Conservation (phyloP, 2,888 invertebrate genomes). For the Lasioglossum zephyrum region DNA sequence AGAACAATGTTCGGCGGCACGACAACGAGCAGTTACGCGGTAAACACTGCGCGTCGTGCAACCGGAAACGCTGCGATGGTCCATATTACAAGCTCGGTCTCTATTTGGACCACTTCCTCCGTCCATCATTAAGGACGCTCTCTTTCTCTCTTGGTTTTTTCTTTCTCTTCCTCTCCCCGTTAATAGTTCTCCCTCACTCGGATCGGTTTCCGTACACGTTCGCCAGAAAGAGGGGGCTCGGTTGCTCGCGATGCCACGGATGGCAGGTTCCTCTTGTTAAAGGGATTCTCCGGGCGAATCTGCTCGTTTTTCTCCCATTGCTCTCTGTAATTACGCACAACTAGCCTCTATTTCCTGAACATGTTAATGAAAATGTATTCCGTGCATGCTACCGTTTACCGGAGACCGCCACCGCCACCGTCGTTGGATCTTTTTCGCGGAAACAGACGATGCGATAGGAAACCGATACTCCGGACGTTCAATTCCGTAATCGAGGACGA, state of each 20-base stretch:
- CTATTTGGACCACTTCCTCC: constrained; percentile 47
- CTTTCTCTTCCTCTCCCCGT: background rate
- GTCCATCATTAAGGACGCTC: constrained; percentile 39
- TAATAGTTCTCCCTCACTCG: background rate
- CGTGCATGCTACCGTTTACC: constrained; percentile 43
- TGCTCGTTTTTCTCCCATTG: constrained; percentile 66
- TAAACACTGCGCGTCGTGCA: constrained; percentile 18
- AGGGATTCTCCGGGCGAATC: constrained; percentile 62
- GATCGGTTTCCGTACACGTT: constrained; percentile 28
- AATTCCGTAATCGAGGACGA: constrained; percentile 33
- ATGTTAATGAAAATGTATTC: constrained; percentile 61
- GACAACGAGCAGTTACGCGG: constrained; percentile 16
- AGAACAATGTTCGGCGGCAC: constrained; percentile 5
- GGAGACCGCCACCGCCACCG: background rate
- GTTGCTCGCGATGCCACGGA: constrained; percentile 49
- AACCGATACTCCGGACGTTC: constrained; percentile 9
- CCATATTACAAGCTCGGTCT: constrained; percentile 32
- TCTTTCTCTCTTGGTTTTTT: background rate
- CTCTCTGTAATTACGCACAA: constrained; percentile 61
- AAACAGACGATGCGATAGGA: constrained; percentile 11
- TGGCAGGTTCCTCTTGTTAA: constrained; percentile 64
- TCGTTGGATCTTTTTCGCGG: constrained; percentile 1
- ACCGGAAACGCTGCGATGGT: constrained; percentile 22
- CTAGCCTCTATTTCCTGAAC: constrained; percentile 58
- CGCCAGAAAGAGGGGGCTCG: background rate